These are phyloP conservation scores for Brachyistius frenatus DNA, from an alignment of 2,113 vertebrate species.

Conservation along the genomic window DNA sequence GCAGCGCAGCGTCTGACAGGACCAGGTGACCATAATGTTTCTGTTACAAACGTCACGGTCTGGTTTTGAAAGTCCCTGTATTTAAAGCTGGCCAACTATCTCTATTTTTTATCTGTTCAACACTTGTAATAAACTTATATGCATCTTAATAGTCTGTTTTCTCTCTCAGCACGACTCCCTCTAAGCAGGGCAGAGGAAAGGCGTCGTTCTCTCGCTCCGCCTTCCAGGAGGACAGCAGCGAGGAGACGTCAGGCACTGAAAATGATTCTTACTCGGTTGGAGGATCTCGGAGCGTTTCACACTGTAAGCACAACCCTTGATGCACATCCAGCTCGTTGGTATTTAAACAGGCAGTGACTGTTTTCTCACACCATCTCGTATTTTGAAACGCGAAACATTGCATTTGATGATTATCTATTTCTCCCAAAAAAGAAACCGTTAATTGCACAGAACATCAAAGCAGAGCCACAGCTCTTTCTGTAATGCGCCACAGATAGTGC, in stretches of 20 bases:
- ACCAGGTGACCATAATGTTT: constrained; percentile 88
- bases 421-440: too few relatives aligned
- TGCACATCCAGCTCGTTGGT: neutral
- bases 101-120: neutral
- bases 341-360: neutral
- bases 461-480: neutral
- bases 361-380: neutral
- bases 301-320: constrained; percentile 86
- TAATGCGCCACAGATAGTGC: neutral
- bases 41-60: neutral
- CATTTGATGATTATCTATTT: neutral
- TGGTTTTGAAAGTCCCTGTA: neutral
- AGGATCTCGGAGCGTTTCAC: constrained; percentile 90
- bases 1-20: constrained; percentile 96
- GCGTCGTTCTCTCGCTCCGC: constrained; percentile 94
- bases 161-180: constrained; percentile 92
- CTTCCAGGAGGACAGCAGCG: constrained; percentile 97
- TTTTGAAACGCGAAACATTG: neutral
- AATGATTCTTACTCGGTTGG: constrained; percentile 97
- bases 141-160: neutral
- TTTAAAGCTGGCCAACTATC: neutral
- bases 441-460: neutral
- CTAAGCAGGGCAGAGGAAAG: constrained; percentile 97
- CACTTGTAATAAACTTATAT: neutral
- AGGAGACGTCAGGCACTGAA: constrained; percentile 97